Base-by-base conservation (phyloP, 2,888 invertebrate genomes). In the Choristoneura rosaceana region DNA sequence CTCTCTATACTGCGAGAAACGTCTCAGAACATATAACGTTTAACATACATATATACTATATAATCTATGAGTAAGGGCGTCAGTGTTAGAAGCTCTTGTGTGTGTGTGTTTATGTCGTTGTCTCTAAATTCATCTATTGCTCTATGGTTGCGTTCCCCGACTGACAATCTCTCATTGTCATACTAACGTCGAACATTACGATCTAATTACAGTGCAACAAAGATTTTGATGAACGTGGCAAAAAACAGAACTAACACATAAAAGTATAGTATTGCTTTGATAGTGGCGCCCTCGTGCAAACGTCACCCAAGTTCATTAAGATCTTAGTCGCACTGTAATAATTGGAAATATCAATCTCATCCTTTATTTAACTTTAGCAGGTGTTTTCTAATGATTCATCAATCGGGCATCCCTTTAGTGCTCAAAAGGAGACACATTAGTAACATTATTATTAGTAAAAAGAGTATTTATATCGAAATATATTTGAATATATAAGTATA, bases 71-170 rank as follows among this genome's bases (percentile, higher is more conserved):
- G 52, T 64, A 69, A 59, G 58, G 63, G 59, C 63, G 68, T 73
- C 33, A 59, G 68, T 68, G 73, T 73, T 41, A 55, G 83, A 91
- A 93, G 93, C 92, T 93, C 92, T 92, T 87, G 90, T 90, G 88
- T 89, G 90, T 90, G 86, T 71, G 82, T 84, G 79, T 76, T 69
- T 79, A 92, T 93, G 93, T 93, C 93, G 93, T 93, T 93, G 92
- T 91, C 92, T 92, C 92, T 91, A 89, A 79, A 69, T 82, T 88
- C 83, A 82, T 87, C 86, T 89, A 87, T 75, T 66, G 70, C 66
- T 71, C 62, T 75, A 75, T 55, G 65, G 71, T 62, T 60, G 73
- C 67, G 67, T 61, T 75, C 74, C 75, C 70, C 52, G 65, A 50
- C 25, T 14, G 41, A 17, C 47, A 17, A 25, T 55, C 25, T 25